Evolutionary conservation across 2,888 invertebrate genomes (phyloP), one percentile per base, ranked within the genome.

Genomic region (Congeria kusceri): DNA sequence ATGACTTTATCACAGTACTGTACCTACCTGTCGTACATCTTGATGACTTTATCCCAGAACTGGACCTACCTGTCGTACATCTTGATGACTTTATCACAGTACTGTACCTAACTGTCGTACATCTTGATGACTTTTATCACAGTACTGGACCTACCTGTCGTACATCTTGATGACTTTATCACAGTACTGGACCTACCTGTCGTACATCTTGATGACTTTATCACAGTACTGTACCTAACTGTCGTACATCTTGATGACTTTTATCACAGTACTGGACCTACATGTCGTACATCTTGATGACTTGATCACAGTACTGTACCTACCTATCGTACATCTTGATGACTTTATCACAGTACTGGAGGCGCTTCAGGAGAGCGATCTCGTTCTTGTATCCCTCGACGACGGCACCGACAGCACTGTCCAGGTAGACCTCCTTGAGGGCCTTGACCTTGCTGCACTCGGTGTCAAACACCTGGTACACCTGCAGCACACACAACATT

Each of bases 91-190:
- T n/a, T n/a, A n/a, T n/a, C n/a, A n/a, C n/a, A n/a, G n/a, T n/a
- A n/a, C n/a, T n/a, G n/a, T n/a, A n/a, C n/a, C n/a, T n/a, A n/a
- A n/a, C n/a, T n/a, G n/a, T n/a, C n/a, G n/a, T n/a, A n/a, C n/a
- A n/a, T n/a, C n/a, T n/a, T n/a, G n/a, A n/a, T n/a, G n/a, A n/a
- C n/a, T n/a, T n/a, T n/a, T n/a, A n/a, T n/a, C n/a, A n/a, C n/a
- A n/a, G n/a, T n/a, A n/a, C n/a, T n/a, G n/a, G n/a, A 95, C 97
- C 96, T 94, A 98, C 98, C 96, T 97, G 92, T 97, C 97, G 93
- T 95, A 96, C 92, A 99, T 95, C 81, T 95, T 95, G 86, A 99
- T 96, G 75, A 99, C 96, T 87, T 96, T 95, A 74, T 96, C 95
- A 75, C 97, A 96, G 83, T 96, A 96, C 93, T 98, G 97, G n/a